Evolutionary conservation across 1,140 invertebrate species (phyloP), one percentile per base, ranked within the genome.

Genomic region (Atta cephalotes): DNA sequence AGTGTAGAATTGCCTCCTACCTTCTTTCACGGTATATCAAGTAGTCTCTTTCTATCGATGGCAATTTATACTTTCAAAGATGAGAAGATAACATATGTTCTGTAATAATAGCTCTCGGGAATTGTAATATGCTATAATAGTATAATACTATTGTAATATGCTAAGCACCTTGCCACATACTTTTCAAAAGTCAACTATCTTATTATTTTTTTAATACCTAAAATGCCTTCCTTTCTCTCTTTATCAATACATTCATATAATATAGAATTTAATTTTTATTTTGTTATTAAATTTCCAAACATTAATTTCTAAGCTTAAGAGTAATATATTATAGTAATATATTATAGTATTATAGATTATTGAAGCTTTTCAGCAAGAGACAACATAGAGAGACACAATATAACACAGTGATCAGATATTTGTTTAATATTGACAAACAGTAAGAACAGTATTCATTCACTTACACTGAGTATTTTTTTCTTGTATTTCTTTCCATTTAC

Each of bases 11-110:
- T 45, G 66, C 51, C 51, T 71, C 10, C 28, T 71, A 28, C 21
- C 35, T 31, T 35, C 66, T 58, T 45, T 81, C 66, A 21, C 16
- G n/a, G 53, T 25, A 45, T 60, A 81, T 81, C 79, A 81, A 49
- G 66, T 10, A 81, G 66, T 81, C 79, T 60, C 79, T 81, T 81
- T 81, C 49, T 81, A 45, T 49, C 65, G 53, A 60, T n/a, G 35
- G 53, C 66, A 71, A 81, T 71, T 51, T 56, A 81, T 58, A 35
- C 25, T 49, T 65, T 45, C 66, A 81, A 71, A 3, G 79, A 71
- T 68, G 79, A 81, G 79, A 81, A 81, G 68, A 16, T 58, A 58
- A 35, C 79, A 71, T 81, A 25, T 81, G 79, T 71, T 71, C 21
- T 12, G 3, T 35, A 35, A 71, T 58, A 58, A 71, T 58, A 58